A percentile compares a stretch with the other conserved stretches of the same genome.
phyloP scores from a whole-genome alignment of 2,113 vertebrate genomes.

The Tangachromis dhanisi region DNA sequence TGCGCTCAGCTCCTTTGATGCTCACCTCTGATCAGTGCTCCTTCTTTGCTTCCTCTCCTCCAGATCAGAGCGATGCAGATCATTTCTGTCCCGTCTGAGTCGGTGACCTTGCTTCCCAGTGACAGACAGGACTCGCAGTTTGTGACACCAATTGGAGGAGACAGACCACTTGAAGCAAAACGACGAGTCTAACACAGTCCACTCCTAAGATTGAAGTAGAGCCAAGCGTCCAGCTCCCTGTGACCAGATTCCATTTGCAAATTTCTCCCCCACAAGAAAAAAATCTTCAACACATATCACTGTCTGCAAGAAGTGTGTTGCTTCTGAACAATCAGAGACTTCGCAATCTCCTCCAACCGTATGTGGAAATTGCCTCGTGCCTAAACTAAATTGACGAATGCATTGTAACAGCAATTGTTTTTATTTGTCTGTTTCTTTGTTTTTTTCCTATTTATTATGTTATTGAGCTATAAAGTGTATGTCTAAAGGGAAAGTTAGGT shows the following conservation, averaged over 20 bases:
- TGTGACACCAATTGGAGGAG: conserved; percentile 83
- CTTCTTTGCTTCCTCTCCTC: conserved; percentile 1
- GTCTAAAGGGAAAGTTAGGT: conserved; percentile 89
- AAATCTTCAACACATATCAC: conserved; percentile 78
- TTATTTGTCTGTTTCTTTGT: conserved; percentile 46
- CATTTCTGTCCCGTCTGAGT: conserved; percentile 80
- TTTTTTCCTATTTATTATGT: conserved; percentile 93
- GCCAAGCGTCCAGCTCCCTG: conserved; percentile 52
- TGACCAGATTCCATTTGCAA: conserved; percentile 78
- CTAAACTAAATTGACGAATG: conserved; percentile 99
- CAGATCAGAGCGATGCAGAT: conserved; percentile 75
- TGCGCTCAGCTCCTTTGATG: neutral
- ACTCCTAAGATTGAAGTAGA: conserved; percentile 81
- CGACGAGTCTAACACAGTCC: conserved; percentile 78
- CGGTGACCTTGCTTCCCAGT: conserved; percentile 87
- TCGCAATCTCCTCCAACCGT: conserved; percentile 82
- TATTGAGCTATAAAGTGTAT: conserved; percentile 89
- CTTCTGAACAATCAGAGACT: conserved; percentile 99
- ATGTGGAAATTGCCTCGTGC: conserved; percentile 96
- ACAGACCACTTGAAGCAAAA: conserved; percentile 88
- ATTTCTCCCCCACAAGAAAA: conserved; percentile 69
- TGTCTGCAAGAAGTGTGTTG: conserved; percentile 83
- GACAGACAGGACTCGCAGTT: conserved; percentile 86
- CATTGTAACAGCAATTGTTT: conserved; percentile 94
- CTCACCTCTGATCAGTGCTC: neutral